Base-by-base conservation (phyloP, 2,113 vertebrate species). In the Morone saxatilis region DNA sequence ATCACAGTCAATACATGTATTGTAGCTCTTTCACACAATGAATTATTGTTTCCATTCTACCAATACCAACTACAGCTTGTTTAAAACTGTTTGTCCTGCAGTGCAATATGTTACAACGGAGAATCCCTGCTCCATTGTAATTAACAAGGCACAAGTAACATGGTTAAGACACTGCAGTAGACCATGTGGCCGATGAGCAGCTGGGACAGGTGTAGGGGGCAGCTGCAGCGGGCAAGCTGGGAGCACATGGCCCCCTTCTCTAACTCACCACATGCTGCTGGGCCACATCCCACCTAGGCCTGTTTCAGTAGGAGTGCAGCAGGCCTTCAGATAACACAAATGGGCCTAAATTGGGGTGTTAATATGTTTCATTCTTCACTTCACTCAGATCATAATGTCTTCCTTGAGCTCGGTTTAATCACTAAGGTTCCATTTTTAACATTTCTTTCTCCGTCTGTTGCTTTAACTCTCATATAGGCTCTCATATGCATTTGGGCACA, bases 151-250 rank as follows among this genome's bases (percentile, higher is more conserved):
- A 16, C 53, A 56, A 69, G 70, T 38, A 54, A 66, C 38, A 53
- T n/a, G 75, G 81, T 56, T 19, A 69, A 72, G 67, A 72, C 43
- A 69, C 47, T 62, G 88, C 67, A 86, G 76, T 47, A 25, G 56
- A 70, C 77, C 81, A 85, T 86, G 86, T 72, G 88, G 86, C 80
- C 70, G 81, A 63, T 61, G 70, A 86, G 88, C 91, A 91, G 88
- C 85, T 91, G 92, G 83, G 84, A 38, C 80, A 63, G 78, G 63
- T 76, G 89, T 73, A 56, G 22, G 66, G 67, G 83, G 84, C 91
- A 89, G 88, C 90, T 93, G 89, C 89, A 86, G 48, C 70, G 82
- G 78, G 53, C 47, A 71, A 76, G 71, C 81, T 41, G 25, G 57
- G 59, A 92, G 76, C 94, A 92, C 88, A 89, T 82, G 90, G 86